Conservation (phyloP, 2,888 invertebrate species). For the Melinaea menophilus region DNA sequence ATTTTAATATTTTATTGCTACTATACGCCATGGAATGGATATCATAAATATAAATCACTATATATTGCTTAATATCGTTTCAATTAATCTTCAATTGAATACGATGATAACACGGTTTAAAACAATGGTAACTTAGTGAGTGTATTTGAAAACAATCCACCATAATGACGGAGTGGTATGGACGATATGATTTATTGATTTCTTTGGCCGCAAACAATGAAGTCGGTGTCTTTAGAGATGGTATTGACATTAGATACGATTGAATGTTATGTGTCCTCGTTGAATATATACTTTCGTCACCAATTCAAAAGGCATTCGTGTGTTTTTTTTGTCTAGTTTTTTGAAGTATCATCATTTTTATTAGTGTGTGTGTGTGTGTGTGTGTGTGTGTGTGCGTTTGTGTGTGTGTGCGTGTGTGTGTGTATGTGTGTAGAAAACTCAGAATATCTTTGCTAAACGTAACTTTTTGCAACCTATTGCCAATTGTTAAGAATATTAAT, state of each 20-base stretch:
- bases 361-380: no score
- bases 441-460: no score
- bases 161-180: conserved; percentile 32
- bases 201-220: conserved; percentile 41
- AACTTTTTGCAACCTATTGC: no score
- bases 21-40: not conserved
- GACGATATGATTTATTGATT: conserved; percentile 49
- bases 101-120: conserved; percentile 24
- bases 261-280: conserved; percentile 37
- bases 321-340: no score
- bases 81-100: conserved; percentile 17
- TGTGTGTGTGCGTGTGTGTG: no score
- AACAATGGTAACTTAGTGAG: conserved; percentile 40
- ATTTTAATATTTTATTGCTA: conserved; percentile 4
- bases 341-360: no score
- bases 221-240: conserved; percentile 40
- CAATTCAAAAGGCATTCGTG: no score
- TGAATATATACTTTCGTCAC: not conserved
- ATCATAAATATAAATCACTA: not conserved
- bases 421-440: no score
- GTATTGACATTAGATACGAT: conserved; percentile 44
- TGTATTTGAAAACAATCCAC: conserved; percentile 54
- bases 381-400: no score
- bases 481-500: no score
- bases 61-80: not conserved